A percentile compares a stretch with the other conserved stretches of the same genome.
Conservation (phyloP, 2,113 vertebrate species). For the Halcyon malimbica region DNA sequence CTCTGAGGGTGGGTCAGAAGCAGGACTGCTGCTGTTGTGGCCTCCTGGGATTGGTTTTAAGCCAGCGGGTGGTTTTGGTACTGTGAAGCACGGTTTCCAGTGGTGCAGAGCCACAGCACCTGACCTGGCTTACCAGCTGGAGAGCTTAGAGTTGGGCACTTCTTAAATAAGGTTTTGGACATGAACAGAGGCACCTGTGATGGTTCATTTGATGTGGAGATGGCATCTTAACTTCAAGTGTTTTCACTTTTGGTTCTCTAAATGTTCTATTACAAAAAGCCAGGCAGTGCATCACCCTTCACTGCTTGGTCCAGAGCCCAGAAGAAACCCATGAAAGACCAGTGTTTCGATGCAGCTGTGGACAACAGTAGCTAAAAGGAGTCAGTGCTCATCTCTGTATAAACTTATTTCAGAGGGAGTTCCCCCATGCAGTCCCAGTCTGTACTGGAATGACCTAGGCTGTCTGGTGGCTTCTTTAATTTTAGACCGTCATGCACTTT, state of each 20-base stretch:
- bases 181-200: neutral
- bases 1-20: neutral
- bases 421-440: neutral
- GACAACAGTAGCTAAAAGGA: neutral
- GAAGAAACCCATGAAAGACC: neutral
- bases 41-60: neutral
- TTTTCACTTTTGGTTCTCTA: neutral
- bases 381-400: neutral
- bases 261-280: neutral
- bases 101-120: neutral
- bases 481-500: neutral
- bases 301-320: neutral
- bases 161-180: neutral
- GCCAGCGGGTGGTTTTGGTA: neutral
- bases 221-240: neutral
- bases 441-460: neutral
- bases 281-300: neutral
- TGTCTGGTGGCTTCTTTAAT: neutral
- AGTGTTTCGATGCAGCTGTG: neutral
- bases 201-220: neutral
- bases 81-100: neutral
- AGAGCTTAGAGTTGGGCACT: neutral
- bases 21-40: neutral
- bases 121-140: neutral
- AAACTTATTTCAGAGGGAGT: neutral